Evolutionary conservation across 2,113 vertebrate genomes (phyloP).

Genomic region (Carassius auratus): DNA sequence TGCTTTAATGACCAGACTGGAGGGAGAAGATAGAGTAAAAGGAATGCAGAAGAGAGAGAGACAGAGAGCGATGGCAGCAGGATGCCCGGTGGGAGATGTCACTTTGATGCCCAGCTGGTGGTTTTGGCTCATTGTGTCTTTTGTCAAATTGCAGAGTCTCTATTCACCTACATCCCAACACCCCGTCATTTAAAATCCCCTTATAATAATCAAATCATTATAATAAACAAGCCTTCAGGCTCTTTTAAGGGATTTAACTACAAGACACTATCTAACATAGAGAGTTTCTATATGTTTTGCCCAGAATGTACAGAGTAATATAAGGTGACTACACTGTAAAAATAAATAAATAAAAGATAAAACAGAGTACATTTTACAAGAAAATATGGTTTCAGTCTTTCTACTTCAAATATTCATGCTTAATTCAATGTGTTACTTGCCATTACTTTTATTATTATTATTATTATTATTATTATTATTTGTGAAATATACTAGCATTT

Average conservation of each 20-base stretch:
- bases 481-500: no score
- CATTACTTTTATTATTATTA: no score
- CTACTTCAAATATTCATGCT: not conserved
- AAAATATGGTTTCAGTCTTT: not conserved
- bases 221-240: not conserved
- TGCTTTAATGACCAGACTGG: constrained; percentile 49
- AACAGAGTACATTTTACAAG: no score
- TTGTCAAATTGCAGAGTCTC: constrained; percentile 41
- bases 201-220: constrained; percentile 1
- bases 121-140: constrained; percentile 52
- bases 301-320: not conserved
- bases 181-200: constrained; percentile 4
- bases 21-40: not conserved
- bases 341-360: no score
- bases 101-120: constrained; percentile 59
- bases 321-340: not conserved
- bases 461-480: no score
- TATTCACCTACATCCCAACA: constrained; percentile 45
- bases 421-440: no score
- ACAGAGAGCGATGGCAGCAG: constrained; percentile 46
- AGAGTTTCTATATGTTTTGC: not conserved
- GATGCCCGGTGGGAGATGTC: constrained; percentile 53
- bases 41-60: constrained; percentile 16
- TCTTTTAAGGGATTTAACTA: not conserved
- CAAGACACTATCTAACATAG: not conserved